phyloP scores from a whole-genome alignment of 1,140 invertebrate species.

The Delia radicum region DNA sequence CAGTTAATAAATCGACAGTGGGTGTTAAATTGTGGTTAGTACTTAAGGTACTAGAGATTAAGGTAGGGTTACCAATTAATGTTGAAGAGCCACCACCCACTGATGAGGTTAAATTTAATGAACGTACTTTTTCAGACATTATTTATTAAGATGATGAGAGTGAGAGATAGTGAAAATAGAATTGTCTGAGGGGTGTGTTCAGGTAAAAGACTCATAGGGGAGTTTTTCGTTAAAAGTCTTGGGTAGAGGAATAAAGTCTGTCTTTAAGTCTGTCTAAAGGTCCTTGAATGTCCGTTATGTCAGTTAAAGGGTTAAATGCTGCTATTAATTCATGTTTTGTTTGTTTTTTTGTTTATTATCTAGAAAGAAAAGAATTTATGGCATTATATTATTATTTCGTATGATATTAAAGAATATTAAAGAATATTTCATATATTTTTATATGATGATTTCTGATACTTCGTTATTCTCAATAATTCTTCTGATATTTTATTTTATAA shows the following conservation, averaged over 20 bases:
- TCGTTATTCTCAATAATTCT: neutral
- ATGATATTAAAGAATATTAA: no score
- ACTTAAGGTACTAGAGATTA: conserved; percentile 29
- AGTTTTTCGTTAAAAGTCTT: neutral
- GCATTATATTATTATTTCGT: neutral
- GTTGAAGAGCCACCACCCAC: neutral
- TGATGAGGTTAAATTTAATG: conserved; percentile 18
- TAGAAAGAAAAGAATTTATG: no score
- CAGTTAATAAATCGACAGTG: conserved; percentile 16
- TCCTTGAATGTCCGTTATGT: no score
- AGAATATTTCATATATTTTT: neutral
- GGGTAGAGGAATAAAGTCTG: neutral
- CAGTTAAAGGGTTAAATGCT: neutral
- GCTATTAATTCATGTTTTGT: neutral
- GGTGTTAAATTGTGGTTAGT: conserved; percentile 2
- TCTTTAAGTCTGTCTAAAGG: no score
- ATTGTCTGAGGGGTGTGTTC: neutral
- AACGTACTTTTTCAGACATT: conserved; percentile 30
- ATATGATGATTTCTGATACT: neutral
- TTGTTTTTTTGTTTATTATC: neutral
- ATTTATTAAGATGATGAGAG: neutral
- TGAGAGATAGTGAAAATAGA: neutral
- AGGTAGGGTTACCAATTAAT: conserved; percentile 29
- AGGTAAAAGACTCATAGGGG: neutral
- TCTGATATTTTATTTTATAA: neutral